Conservation (phyloP, 2,113 vertebrate species). For the Brienomyrus longianalis region DNA sequence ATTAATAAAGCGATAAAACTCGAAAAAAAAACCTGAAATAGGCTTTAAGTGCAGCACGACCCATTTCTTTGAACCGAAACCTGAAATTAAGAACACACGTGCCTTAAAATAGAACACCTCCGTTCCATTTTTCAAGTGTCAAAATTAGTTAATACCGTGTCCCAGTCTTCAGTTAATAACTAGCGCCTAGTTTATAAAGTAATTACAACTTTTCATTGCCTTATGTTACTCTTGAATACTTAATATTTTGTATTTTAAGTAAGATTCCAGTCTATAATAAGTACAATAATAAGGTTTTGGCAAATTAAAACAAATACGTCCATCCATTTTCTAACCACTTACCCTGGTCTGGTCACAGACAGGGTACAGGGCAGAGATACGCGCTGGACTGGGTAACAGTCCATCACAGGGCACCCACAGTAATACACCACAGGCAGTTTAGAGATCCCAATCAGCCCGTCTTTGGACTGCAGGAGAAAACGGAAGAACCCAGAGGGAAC, state of each 20-base stretch:
- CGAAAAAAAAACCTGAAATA: not conserved
- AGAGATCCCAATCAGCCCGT: not conserved
- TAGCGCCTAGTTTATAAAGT: conserved; percentile 1
- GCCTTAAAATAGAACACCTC: not conserved
- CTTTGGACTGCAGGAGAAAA: not conserved
- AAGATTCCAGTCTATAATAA: not conserved
- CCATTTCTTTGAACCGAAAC: not conserved
- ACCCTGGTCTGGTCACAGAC: not conserved
- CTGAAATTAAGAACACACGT: not conserved
- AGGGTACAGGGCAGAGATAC: not conserved
- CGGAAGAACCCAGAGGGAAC: not conserved
- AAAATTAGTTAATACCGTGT: not conserved
- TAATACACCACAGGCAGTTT: not conserved
- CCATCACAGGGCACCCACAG: not conserved
- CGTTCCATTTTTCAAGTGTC: not conserved
- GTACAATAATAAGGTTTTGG: not conserved
- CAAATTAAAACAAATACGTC: not conserved
- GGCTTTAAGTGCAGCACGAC: not conserved
- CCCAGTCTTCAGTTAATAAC: not conserved
- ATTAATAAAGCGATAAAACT: not conserved
- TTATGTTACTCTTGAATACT: not conserved
- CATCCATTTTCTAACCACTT: not conserved
- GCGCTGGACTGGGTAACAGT: not conserved
- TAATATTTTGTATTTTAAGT: not conserved
- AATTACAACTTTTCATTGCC: not conserved